Evolutionary conservation across 2,888 invertebrate species (phyloP).

Genomic region (Priocnemis perturbator): DNA sequence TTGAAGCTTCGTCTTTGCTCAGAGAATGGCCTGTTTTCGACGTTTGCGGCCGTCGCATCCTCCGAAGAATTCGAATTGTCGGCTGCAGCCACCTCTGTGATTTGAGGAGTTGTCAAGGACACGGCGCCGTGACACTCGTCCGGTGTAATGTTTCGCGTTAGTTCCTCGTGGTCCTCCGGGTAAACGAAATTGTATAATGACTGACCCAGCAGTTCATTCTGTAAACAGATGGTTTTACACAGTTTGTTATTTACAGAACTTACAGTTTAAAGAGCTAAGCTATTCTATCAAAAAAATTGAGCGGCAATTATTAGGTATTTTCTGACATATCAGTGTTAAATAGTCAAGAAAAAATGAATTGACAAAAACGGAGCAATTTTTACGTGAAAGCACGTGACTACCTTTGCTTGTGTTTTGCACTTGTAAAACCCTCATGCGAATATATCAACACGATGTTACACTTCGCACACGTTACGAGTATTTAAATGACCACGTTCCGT

Average conservation of each 20-base stretch:
- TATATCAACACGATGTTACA: too few species aligned
- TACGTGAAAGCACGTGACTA: too few species aligned
- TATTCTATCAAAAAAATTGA: too few species aligned
- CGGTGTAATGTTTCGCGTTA: constrained; percentile 80
- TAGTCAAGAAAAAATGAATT: too few species aligned
- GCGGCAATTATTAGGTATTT: too few species aligned
- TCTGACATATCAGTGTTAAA: too few species aligned
- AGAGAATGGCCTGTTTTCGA: constrained; percentile 41
- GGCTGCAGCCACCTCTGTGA: constrained; percentile 70
- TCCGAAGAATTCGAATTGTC: constrained; percentile 78
- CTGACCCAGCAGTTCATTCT: constrained; percentile 90
- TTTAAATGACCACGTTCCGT: too few species aligned
- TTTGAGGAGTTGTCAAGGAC: constrained; percentile 53
- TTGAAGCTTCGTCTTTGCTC: constrained; percentile 75
- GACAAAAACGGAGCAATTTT: too few species aligned
- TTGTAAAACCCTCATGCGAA: too few species aligned
- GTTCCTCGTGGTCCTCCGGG: constrained; percentile 85
- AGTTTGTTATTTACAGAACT: neutral
- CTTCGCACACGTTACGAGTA: too few species aligned
- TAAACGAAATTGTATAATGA: constrained; percentile 89
- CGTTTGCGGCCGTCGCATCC: constrained; percentile 38
- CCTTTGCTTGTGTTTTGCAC: too few species aligned
- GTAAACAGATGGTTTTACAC: constrained; percentile 57
- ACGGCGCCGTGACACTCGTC: constrained; percentile 73
- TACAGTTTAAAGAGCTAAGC: too few species aligned